These are phyloP conservation scores for Alligator mississippiensis DNA, from an alignment of 2,113 vertebrate genomes.

Conservation along the genomic window DNA sequence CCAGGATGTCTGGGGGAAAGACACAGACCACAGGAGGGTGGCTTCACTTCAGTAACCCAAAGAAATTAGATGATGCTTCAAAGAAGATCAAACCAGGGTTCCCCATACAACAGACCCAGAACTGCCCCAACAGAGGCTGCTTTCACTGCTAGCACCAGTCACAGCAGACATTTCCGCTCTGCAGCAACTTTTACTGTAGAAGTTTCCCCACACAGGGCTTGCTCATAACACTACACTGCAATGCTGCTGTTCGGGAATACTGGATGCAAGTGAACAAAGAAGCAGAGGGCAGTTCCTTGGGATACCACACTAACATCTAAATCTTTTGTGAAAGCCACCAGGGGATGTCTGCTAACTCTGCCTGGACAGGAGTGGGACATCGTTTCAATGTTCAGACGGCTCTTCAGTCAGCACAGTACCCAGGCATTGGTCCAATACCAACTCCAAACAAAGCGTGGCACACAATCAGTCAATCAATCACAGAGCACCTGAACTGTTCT, in stretches of 20 bases:
- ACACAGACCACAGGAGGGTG: not conserved
- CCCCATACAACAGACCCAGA: not conserved
- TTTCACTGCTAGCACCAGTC: not conserved
- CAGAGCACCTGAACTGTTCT: not conserved
- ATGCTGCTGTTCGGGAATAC: not conserved
- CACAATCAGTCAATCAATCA: not conserved
- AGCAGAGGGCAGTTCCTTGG: not conserved
- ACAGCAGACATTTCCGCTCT: not conserved
- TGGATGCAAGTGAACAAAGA: not conserved
- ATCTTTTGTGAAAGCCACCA: not conserved
- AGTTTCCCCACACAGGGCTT: not conserved
- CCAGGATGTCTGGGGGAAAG: conserved; percentile 86
- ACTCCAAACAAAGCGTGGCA: not conserved
- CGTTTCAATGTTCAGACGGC: not conserved
- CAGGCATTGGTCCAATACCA: not conserved
- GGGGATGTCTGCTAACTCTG: not conserved
- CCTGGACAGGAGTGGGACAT: not conserved
- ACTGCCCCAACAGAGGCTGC: not conserved
- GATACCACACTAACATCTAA: not conserved
- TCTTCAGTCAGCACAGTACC: not conserved
- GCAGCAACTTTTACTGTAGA: not conserved
- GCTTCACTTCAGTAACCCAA: conserved; percentile 11
- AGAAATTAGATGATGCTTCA: not conserved
- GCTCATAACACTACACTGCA: not conserved
- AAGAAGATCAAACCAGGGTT: not conserved